Evolutionary conservation across 2,797 vertebrate species (phyloP).

Genomic region (Danio tinwini): DNA sequence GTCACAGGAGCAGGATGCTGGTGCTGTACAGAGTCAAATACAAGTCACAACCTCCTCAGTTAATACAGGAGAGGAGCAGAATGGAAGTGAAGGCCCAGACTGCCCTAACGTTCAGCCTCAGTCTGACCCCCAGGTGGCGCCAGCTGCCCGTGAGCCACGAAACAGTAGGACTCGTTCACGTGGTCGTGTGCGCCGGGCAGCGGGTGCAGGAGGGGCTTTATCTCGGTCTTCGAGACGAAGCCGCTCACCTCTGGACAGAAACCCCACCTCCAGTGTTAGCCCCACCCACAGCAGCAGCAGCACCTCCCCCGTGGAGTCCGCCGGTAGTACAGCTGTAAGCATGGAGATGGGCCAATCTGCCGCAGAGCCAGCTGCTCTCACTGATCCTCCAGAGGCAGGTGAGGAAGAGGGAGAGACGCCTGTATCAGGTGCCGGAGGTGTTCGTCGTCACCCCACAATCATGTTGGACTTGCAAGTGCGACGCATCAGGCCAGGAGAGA

Average conservation of each 20-base stretch:
- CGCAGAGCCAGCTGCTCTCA: constrained; percentile 64
- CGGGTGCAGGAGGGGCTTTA: constrained; percentile 71
- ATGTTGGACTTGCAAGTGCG: constrained; percentile 94
- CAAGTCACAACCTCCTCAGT: constrained; percentile 64
- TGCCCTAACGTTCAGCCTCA: constrained; percentile 74
- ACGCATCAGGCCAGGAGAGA: constrained; percentile 90
- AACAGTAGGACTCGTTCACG: constrained; percentile 86
- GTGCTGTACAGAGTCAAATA: constrained; percentile 62
- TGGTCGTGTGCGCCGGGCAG: constrained; percentile 78
- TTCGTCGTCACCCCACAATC: constrained; percentile 89
- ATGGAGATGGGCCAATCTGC: constrained; percentile 74
- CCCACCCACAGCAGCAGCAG: constrained; percentile 58
- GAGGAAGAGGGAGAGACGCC: constrained; percentile 79
- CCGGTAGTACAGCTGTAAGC: constrained; percentile 67
- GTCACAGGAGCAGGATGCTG: constrained; percentile 45
- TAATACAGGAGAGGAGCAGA: constrained; percentile 63
- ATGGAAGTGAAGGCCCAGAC: constrained; percentile 65
- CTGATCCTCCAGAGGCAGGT: constrained; percentile 77
- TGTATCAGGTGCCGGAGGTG: constrained; percentile 74
- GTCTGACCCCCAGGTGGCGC: constrained; percentile 69
- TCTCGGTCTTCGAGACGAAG: constrained; percentile 83
- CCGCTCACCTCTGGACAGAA: constrained; percentile 85
- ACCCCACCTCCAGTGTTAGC: constrained; percentile 61
- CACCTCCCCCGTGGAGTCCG: constrained; percentile 65
- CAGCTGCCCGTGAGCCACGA: constrained; percentile 72